Evolutionary conservation across 2,888 invertebrate species (phyloP), one percentile per base, ranked within the genome.

Genomic region (Andrena fulva): DNA sequence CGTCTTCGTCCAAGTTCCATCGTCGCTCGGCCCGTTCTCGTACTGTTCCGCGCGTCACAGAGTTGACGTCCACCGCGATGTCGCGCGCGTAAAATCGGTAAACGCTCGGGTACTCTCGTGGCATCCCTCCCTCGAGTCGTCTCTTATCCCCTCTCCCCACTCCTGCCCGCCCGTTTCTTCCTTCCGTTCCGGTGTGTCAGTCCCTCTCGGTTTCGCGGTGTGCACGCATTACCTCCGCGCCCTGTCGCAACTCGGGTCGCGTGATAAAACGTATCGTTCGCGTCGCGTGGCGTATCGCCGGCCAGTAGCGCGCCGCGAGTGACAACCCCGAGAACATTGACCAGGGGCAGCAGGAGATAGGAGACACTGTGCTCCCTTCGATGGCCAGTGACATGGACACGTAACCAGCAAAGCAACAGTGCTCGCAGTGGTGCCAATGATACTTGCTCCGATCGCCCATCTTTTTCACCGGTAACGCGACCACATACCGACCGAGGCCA

Each of bases 151-250:
- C 48, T 60, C 10, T 73, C 42, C 52, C 66, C 42, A 24, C 52
- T 42, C 33, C 56, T 24, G 24, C 56, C 33, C 54, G 31, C n/a
- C 33, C n/a, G 42, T 16, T 52, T 63, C 71, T 74, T 77, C 50
- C 69, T 73, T 71, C 60, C 60, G 56, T 27, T 48, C 31, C 60
- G 52, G 50, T 73, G 72, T 62, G 75, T 77, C 73, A 82, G 77
- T 80, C 75, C 68, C 70, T 85, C 75, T 73, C 64, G 60, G 81
- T 63, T 71, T 70, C 81, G 78, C 85, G 74, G 84, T 71, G 81
- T 79, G 85, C 52, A 71, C 81, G 76, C 76, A 68, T 73, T 74
- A 54, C 68, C 31, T 42, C 27, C 31, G 75, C 66, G 42, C 16
- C 29, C 24, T 50, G n/a, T 20, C 24, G 42, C 66, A 35, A 42